These are phyloP conservation scores for Ageneiosus marmoratus DNA, from an alignment of 2,113 vertebrate genomes.

Conservation along the genomic window DNA sequence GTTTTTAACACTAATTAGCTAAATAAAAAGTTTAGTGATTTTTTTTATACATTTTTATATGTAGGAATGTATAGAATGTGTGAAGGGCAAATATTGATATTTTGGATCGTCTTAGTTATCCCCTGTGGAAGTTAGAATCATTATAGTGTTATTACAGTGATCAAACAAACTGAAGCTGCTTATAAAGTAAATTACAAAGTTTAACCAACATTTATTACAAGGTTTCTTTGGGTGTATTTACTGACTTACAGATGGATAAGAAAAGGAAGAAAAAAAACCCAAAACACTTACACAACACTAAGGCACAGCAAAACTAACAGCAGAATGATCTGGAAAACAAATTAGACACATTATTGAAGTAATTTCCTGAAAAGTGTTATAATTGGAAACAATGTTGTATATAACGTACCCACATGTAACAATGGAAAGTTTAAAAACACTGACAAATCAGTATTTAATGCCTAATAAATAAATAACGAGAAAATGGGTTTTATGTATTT, in stretches of 20 bases:
- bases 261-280: neutral
- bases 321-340: neutral
- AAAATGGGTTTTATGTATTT: neutral
- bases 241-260: slow-evolving; percentile 1
- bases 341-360: neutral
- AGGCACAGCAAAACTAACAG: neutral
- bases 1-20: neutral
- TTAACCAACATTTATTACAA: slow-evolving; percentile 17
- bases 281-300: neutral
- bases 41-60: neutral
- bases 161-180: neutral
- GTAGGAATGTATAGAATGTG: neutral
- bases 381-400: neutral
- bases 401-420: neutral
- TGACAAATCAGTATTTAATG: neutral
- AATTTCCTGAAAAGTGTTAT: neutral
- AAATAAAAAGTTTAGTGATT: neutral
- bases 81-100: neutral
- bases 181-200: slow-evolving; percentile 6
- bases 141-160: neutral
- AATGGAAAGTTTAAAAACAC: neutral
- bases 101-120: neutral
- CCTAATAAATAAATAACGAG: neutral
- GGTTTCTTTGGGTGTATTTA: slow-evolving; percentile 11
- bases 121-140: neutral